Base-by-base conservation (phyloP, 2,113 vertebrate genomes). In the Pipa parva region DNA sequence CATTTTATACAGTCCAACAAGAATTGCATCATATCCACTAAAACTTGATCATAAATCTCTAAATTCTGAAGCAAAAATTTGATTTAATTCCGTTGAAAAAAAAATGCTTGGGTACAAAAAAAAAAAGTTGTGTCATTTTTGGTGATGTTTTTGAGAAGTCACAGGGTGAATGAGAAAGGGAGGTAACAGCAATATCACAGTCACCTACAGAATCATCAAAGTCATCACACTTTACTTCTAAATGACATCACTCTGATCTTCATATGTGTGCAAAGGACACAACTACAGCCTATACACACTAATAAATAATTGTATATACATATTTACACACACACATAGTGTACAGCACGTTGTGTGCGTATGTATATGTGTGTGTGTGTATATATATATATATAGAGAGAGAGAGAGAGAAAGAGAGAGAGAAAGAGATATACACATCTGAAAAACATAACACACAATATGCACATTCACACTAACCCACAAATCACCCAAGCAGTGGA, bases 201-300 rank as follows among this genome's bases (percentile, higher is more conserved):
- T 65, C 63, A 65, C 63, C 63, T 65, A 65, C 52, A 65, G 25
- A 65, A 57, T 37, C 50, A 57, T 65, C 37, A 58, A 66, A 58
- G 63, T 66, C 63, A 66, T 18, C 26, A n/a, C 7, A 54, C 28
- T 13, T 56, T 46, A 27, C 37, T 46, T 50, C 26, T 27, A 54
- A 4, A 33, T 66, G 63, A 57, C 63, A 66, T 66, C 63, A 57
- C 15, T 5, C 25, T 11, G 33, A 9, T 48, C 10, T 17, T 7
- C 45, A 20, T 22, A 48, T 20, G n/a, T 22, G 21, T 49, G 21
- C 3, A 7, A 49, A 49, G 39, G 12, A 15, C 17, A 15, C 11
- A 54, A 15, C 12, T 7, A 28, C 11, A 27, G 22, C 15, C 17
- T n/a, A n/a, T n/a, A n/a, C 4, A 29, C 20, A 31, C 31, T 18